Conservation (phyloP, 1,140 invertebrate species). For the Drosophila insularis region DNA sequence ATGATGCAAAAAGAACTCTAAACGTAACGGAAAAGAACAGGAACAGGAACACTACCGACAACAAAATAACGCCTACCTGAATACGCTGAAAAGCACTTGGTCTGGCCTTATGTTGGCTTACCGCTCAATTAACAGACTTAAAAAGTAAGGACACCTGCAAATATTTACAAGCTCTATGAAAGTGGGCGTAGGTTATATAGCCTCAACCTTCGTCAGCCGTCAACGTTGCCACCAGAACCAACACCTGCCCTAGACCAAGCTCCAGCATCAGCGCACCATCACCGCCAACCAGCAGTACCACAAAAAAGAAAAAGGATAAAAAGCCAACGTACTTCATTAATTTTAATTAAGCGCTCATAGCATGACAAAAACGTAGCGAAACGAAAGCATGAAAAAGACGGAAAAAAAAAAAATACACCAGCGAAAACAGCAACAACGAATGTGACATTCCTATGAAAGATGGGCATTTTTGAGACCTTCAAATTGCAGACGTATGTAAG, state of each 20-base stretch:
- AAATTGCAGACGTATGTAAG: background rate
- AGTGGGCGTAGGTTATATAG: constrained; percentile 25
- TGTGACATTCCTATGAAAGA: background rate
- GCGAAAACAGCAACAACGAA: constrained; percentile 2
- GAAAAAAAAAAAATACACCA: constrained; percentile 3
- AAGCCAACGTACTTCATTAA: constrained; percentile 73
- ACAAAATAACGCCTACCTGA: background rate
- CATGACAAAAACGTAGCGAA: constrained; percentile 56
- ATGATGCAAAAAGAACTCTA: background rate
- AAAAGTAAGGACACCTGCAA: constrained; percentile 62
- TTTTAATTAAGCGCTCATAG: constrained; percentile 75
- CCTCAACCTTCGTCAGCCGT: constrained; percentile 44
- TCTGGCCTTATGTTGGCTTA: constrained; percentile 18
- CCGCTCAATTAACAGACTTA: constrained; percentile 66
- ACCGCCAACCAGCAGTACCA: background rate
- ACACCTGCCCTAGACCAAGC: background rate
- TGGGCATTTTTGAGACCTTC: background rate
- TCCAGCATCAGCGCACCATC: background rate
- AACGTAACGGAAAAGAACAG: background rate
- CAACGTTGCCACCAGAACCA: background rate
- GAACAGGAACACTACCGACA: too few species aligned
- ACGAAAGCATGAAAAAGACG: constrained; percentile 12
- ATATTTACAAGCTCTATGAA: constrained; percentile 55
- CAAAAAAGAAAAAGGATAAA: constrained; percentile 55
- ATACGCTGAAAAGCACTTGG: constrained; percentile 4